Conservation (phyloP, 2,888 invertebrate species). For the Polia nebulosa region DNA sequence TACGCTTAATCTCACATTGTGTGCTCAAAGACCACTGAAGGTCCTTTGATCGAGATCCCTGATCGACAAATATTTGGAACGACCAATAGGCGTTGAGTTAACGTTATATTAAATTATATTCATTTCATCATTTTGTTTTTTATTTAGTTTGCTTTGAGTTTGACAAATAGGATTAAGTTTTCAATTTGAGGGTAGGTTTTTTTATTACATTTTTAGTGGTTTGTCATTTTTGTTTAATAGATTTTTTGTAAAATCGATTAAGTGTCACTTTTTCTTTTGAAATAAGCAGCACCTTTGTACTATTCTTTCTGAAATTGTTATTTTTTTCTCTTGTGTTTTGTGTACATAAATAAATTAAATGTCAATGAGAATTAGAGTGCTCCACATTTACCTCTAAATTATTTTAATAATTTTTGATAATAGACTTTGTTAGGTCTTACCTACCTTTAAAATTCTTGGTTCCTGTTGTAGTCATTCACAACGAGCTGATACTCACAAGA, state of each 20-base stretch:
- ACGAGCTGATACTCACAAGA: too few species aligned
- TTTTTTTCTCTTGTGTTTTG: too few species aligned
- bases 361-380: too few species aligned
- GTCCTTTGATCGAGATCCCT: slow-evolving; percentile 50
- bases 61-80: slow-evolving; percentile 49
- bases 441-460: too few species aligned
- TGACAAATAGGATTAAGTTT: slow-evolving; percentile 25
- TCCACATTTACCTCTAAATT: too few species aligned
- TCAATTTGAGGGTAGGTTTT: slow-evolving; percentile 2
- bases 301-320: too few species aligned
- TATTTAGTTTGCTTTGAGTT: slow-evolving; percentile 20
- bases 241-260: not conserved
- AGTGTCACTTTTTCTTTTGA: too few species aligned
- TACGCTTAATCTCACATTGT: slow-evolving; percentile 54
- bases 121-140: slow-evolving; percentile 10
- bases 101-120: slow-evolving; percentile 32
- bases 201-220: not conserved
- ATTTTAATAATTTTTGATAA: too few species aligned
- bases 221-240: not conserved
- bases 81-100: slow-evolving; percentile 14
- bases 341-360: too few species aligned
- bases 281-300: too few species aligned
- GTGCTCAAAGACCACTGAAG: slow-evolving; percentile 47
- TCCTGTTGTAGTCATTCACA: too few species aligned
- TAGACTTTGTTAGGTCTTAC: too few species aligned